These are phyloP conservation scores for Okapia johnstoni DNA, from an alignment of 2,113 vertebrate species.

Conservation along the genomic window DNA sequence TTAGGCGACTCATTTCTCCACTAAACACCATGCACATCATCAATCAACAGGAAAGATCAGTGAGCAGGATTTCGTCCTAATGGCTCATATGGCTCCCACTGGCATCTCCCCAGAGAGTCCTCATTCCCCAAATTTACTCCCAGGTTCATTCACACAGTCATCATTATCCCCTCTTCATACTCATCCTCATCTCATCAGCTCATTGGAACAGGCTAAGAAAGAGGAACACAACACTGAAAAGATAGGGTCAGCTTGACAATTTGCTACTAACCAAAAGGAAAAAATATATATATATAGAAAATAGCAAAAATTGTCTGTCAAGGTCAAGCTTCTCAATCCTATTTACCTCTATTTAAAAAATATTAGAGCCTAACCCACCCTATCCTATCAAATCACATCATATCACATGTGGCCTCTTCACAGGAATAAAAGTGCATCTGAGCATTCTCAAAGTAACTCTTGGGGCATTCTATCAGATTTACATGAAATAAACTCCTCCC, in stretches of 20 bases:
- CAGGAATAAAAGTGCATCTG: neutral
- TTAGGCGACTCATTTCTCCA: neutral
- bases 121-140: neutral
- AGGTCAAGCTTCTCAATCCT: constrained; percentile 40
- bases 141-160: neutral
- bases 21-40: neutral
- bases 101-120: neutral
- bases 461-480: neutral
- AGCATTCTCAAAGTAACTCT: constrained; percentile 11
- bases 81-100: neutral
- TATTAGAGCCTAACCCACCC: neutral
- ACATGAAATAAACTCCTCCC: constrained; percentile 4
- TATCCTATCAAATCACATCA: no score
- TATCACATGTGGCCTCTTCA: neutral
- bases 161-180: neutral
- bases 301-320: neutral
- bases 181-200: neutral
- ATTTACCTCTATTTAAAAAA: neutral
- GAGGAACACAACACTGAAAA: neutral
- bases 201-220: neutral
- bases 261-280: neutral
- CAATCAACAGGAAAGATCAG: neutral
- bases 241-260: neutral
- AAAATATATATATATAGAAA: neutral
- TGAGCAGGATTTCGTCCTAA: neutral